phyloP scores from a whole-genome alignment of 2,113 vertebrate genomes.

The Heliornis fulica region DNA sequence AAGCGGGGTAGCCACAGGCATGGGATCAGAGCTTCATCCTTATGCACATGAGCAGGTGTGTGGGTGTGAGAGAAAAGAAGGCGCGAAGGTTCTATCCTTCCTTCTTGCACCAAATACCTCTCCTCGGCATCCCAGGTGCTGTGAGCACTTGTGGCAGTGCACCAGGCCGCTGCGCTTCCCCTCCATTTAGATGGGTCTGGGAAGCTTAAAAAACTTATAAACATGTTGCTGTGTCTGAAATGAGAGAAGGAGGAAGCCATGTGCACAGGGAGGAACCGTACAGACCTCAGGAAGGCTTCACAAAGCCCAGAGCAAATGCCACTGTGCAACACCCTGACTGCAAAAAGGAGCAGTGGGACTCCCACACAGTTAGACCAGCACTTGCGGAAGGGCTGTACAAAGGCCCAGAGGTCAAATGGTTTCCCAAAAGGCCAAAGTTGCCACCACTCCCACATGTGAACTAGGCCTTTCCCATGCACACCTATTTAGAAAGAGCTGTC shows the following conservation, averaged over 20 bases:
- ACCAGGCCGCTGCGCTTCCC: neutral
- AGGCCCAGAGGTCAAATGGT: neutral
- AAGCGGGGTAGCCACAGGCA: slow-evolving; percentile 49
- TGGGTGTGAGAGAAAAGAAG: slow-evolving; percentile 50
- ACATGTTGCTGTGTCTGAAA: neutral
- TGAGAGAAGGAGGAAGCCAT: neutral
- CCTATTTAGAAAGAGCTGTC: neutral
- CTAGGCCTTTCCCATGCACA: neutral
- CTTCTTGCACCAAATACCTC: neutral
- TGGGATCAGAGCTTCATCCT: slow-evolving; percentile 33
- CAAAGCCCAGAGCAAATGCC: neutral
- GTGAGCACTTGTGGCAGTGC: neutral
- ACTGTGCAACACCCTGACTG: fast-evolving
- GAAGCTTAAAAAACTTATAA: neutral
- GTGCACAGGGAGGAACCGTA: neutral
- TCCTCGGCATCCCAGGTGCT: fast-evolving
- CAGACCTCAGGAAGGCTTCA: neutral
- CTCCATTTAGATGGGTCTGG: neutral
- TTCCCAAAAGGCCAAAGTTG: neutral
- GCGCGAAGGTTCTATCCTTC: neutral
- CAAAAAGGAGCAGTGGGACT: fast-evolving
- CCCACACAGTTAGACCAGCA: neutral
- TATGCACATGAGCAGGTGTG: neutral
- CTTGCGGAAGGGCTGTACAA: neutral
- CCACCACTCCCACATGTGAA: neutral